phyloP scores from a whole-genome alignment of 92 coral and sea anemone genomes.

The Metridium senile region DNA sequence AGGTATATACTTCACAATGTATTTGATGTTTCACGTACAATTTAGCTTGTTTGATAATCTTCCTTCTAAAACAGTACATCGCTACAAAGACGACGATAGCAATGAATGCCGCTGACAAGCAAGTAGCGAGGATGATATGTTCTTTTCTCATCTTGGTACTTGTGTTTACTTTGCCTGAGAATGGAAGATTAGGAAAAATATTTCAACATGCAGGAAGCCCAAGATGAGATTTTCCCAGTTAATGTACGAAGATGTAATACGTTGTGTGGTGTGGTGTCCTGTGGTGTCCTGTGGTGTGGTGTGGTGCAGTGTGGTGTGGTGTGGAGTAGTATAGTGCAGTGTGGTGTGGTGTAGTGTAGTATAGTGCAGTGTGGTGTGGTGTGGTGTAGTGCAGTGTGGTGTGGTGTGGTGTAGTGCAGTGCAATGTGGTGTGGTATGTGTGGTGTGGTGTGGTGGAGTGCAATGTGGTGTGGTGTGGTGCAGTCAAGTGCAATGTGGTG shows the following conservation, averaged over 20 bases:
- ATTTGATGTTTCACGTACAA: constrained; percentile 5
- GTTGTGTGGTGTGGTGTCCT: background rate
- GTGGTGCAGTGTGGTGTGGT: background rate
- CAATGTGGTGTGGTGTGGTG: background rate
- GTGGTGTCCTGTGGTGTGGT: background rate
- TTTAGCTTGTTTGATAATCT: constrained; percentile 28
- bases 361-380: background rate
- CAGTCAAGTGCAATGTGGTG: background rate
- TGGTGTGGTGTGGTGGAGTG: background rate
- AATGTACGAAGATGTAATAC: background rate
- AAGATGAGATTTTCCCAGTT: background rate
- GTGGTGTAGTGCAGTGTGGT: background rate
- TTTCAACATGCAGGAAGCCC: background rate
- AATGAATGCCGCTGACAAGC: constrained; percentile 38
- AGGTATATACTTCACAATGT: background rate
- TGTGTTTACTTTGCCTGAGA: constrained; percentile 24
- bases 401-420: background rate
- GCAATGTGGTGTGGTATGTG: background rate
- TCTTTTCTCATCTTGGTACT: constrained; percentile 5
- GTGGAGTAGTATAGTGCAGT: background rate
- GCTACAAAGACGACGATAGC: constrained; percentile 25
- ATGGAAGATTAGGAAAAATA: background rate
- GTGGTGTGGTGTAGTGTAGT: background rate
- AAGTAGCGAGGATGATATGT: constrained; percentile 32
- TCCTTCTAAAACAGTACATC: constrained; percentile 38